Percentiles rank a stretch among this genome's conserved stretches.
Conservation (phyloP, 2,113 vertebrate genomes). For the Ciconia maguari region DNA sequence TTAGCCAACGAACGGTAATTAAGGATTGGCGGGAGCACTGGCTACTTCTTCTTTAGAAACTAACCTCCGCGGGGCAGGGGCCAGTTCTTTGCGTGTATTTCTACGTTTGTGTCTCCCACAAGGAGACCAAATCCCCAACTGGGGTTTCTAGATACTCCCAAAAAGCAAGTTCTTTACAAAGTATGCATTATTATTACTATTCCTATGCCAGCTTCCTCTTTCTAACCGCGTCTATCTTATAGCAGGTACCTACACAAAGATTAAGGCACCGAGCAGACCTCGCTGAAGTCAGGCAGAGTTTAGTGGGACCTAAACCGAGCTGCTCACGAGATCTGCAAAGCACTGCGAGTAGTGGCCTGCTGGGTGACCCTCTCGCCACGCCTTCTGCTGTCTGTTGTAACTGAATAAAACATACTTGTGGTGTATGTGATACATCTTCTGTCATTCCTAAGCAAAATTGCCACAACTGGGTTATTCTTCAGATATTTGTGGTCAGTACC, state of each 20-base stretch:
- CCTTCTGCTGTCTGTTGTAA: background rate
- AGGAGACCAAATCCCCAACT: background rate
- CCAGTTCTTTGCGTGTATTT: background rate
- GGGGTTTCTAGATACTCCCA: background rate
- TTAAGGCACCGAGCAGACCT: background rate
- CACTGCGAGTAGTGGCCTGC: background rate
- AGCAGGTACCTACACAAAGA: background rate
- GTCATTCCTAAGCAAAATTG: background rate
- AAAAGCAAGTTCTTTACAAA: background rate
- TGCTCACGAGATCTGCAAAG: background rate
- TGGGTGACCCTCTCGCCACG: background rate
- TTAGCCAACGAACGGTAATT: background rate
- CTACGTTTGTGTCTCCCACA: background rate
- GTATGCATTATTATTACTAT: background rate
- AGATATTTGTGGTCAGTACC: background rate
- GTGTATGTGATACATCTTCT: background rate
- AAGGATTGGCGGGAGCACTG: background rate
- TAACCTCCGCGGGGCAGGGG: background rate
- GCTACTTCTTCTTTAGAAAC: background rate
- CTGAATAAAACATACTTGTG: background rate
- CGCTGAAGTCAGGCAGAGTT: background rate
- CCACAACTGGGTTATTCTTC: background rate
- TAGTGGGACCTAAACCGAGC: background rate
- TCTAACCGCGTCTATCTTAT: too few relatives aligned
- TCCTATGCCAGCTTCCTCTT: background rate